These are phyloP conservation scores for Amitus sp. DNA, from an alignment of 2,888 invertebrate genomes.

Conservation along the genomic window DNA sequence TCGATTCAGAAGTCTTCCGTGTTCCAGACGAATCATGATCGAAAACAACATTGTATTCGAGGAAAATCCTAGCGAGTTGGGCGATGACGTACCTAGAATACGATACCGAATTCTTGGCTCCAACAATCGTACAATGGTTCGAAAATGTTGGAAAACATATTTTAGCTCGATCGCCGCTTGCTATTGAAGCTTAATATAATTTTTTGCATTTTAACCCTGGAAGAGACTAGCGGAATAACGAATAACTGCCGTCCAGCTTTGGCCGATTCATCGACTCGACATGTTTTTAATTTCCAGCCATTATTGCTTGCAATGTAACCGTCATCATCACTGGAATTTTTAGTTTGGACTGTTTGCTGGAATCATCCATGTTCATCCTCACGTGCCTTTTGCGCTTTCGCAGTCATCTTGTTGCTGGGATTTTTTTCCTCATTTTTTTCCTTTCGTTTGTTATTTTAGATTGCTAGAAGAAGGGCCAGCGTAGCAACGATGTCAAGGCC, in stretches of 20 bases:
- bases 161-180: no score
- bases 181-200: not conserved
- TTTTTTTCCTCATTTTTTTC: constrained; percentile 12
- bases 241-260: no score
- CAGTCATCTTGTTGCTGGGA: not conserved
- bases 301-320: no score
- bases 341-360: no score
- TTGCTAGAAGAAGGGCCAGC: constrained; percentile 68
- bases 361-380: no score
- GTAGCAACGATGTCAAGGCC: constrained; percentile 68
- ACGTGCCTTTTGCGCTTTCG: not conserved
- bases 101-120: constrained; percentile 56
- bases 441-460: constrained; percentile 50
- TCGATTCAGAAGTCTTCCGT: constrained; percentile 3
- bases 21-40: constrained; percentile 56
- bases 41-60: constrained; percentile 61
- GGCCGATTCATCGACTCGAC: no score
- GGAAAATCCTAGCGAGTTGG: constrained; percentile 54
- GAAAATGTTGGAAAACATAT: constrained; percentile 45
- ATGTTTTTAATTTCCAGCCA: no score
- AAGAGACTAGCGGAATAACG: no score
- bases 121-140: constrained; percentile 62
- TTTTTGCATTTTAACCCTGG: not conserved
- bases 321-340: no score
- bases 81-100: constrained; percentile 56